Conservation (phyloP, 2,113 vertebrate species). For the Brienomyrus brachyistius region DNA sequence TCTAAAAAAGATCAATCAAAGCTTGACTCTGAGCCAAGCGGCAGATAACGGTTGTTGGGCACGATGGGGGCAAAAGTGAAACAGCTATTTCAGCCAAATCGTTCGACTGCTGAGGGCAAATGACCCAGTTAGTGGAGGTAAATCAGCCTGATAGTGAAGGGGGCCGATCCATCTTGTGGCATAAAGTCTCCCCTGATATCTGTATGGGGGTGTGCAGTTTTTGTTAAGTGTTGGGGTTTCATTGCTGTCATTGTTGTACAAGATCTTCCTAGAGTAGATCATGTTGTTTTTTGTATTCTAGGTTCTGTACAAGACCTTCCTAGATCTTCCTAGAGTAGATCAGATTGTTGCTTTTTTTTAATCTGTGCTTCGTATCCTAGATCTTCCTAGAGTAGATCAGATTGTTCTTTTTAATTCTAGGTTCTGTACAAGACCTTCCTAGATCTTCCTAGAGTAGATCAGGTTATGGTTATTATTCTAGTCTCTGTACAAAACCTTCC, state of each 20-base stretch:
- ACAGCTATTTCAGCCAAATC: not conserved
- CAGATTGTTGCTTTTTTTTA: not conserved
- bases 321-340: not conserved
- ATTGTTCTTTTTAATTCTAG: too few species aligned
- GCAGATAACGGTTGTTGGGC: not conserved
- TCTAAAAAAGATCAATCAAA: constrained; percentile 13
- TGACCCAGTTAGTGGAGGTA: not conserved
- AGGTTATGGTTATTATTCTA: not conserved
- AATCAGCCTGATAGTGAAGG: constrained; percentile 2
- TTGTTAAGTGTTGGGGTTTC: not conserved
- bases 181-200: not conserved
- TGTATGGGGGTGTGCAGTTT: not conserved
- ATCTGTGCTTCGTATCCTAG: too few species aligned
- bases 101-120: not conserved
- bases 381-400: not conserved
- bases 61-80: not conserved
- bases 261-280: not conserved
- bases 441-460: not conserved
- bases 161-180: not conserved
- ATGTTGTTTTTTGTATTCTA: too few species aligned
- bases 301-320: not conserved
- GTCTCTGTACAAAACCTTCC: not conserved
- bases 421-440: not conserved
- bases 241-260: not conserved
- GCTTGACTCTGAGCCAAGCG: not conserved